Evolutionary conservation across 2,888 invertebrate species (phyloP).

Genomic region (Pecten maximus): DNA sequence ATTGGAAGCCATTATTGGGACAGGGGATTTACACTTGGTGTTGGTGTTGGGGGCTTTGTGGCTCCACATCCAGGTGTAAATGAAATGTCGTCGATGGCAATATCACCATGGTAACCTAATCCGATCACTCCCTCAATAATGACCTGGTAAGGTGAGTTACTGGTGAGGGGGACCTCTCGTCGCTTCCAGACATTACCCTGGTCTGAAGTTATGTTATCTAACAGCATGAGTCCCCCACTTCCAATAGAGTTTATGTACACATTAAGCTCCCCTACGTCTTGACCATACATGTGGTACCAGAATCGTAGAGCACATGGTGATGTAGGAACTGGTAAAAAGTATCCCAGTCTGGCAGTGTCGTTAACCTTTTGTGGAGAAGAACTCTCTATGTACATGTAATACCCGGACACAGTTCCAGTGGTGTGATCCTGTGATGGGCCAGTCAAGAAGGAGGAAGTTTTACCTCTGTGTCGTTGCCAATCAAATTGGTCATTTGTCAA

Average conservation of each 20-base stretch:
- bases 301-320: constrained; percentile 72
- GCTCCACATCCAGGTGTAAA: constrained; percentile 76
- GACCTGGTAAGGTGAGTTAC: constrained; percentile 66
- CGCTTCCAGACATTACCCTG: constrained; percentile 67
- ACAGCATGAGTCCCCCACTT: constrained; percentile 49
- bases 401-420: constrained; percentile 64
- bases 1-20: constrained; percentile 68
- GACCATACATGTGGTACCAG: constrained; percentile 80
- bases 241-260: constrained; percentile 64
- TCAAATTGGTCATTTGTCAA: constrained; percentile 68
- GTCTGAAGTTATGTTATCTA: constrained; percentile 59
- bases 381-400: constrained; percentile 74
- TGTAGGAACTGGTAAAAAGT: constrained; percentile 62
- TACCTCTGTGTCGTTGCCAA: constrained; percentile 72
- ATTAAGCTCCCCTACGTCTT: constrained; percentile 66
- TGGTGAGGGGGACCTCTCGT: constrained; percentile 58
- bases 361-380: constrained; percentile 62
- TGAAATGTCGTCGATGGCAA: constrained; percentile 79
- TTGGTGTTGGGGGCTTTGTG: constrained; percentile 47
- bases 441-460: constrained; percentile 61
- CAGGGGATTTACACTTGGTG: constrained; percentile 56
- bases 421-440: constrained; percentile 77
- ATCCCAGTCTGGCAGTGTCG: constrained; percentile 65
- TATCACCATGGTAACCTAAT: constrained; percentile 71
- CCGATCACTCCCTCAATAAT: constrained; percentile 76